Evolutionary conservation across 2,797 vertebrate species (phyloP).

Genomic region (Pteronotus mesoamericanus): DNA sequence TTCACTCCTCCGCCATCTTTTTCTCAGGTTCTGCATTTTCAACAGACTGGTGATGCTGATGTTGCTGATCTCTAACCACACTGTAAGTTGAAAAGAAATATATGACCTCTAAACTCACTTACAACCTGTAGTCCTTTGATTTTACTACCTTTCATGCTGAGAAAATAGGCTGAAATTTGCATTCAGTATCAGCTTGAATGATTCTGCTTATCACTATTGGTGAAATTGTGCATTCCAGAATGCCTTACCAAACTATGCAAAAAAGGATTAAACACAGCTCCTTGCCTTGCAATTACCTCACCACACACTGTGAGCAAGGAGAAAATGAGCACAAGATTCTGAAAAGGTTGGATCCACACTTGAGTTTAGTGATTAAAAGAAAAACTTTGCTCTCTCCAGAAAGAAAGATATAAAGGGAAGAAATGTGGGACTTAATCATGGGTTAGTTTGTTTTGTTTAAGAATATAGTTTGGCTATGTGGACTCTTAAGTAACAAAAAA

Average conservation of each 20-base stretch:
- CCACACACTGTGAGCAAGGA: neutral
- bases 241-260: neutral
- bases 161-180: conserved; percentile 22
- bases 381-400: neutral
- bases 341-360: neutral
- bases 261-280: neutral
- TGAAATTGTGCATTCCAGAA: conserved; percentile 28
- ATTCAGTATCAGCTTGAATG: neutral
- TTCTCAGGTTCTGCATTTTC: neutral
- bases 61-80: neutral
- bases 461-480: neutral
- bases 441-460: neutral
- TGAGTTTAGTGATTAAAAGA: neutral
- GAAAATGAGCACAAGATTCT: neutral
- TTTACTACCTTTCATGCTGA: neutral
- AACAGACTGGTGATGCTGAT: neutral
- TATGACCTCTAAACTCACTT: neutral
- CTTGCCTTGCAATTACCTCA: neutral
- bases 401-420: neutral
- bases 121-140: neutral
- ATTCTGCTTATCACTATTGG: neutral
- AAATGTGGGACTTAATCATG: neutral
- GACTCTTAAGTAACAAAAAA: neutral
- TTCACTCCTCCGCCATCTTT: too few species aligned
- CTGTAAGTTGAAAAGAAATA: neutral